phyloP scores from a whole-genome alignment of 2,113 vertebrate genomes.

The Hymenochirus boettgeri region DNA sequence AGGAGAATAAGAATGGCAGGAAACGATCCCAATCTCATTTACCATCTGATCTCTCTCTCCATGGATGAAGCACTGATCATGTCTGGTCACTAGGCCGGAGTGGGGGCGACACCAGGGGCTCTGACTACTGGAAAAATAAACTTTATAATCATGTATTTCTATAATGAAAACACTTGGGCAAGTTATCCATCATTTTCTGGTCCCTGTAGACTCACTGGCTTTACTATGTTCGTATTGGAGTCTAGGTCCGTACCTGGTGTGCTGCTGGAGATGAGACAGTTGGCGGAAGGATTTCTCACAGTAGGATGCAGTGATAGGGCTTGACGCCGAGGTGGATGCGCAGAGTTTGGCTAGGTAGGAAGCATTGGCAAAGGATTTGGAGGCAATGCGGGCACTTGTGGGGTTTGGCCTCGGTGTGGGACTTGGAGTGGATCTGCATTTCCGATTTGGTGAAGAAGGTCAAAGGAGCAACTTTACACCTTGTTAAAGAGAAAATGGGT shows the following conservation, averaged over 20 bases:
- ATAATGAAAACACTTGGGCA: too few relatives aligned
- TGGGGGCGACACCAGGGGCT: too few relatives aligned
- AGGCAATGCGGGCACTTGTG: conserved; percentile 83
- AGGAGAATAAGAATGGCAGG: too few relatives aligned
- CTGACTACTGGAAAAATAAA: too few relatives aligned
- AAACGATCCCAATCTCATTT: too few relatives aligned
- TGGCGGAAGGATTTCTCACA: conserved; percentile 81
- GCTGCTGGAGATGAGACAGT: conserved; percentile 79
- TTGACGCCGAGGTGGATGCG: conserved; percentile 78
- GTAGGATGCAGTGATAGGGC: conserved; percentile 80
- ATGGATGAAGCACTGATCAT: too few relatives aligned
- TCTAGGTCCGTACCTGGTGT: conserved; percentile 70
- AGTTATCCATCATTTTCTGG: too few relatives aligned
- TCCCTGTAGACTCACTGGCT: too few relatives aligned
- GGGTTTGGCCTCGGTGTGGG: conserved; percentile 79
- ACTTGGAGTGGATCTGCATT: conserved; percentile 83
- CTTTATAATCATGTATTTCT: too few relatives aligned
- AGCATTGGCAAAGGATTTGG: conserved; percentile 78
- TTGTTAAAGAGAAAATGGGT: conserved; percentile 37
- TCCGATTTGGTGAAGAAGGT: conserved; percentile 82
- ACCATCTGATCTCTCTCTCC: too few relatives aligned
- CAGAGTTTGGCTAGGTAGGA: conserved; percentile 78
- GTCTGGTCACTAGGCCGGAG: too few relatives aligned
- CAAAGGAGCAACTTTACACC: conserved; percentile 77
- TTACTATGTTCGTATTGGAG: too few relatives aligned